Evolutionary conservation across 2,888 invertebrate genomes (phyloP), one percentile per base, ranked within the genome.

Genomic region (Sericinus montela): DNA sequence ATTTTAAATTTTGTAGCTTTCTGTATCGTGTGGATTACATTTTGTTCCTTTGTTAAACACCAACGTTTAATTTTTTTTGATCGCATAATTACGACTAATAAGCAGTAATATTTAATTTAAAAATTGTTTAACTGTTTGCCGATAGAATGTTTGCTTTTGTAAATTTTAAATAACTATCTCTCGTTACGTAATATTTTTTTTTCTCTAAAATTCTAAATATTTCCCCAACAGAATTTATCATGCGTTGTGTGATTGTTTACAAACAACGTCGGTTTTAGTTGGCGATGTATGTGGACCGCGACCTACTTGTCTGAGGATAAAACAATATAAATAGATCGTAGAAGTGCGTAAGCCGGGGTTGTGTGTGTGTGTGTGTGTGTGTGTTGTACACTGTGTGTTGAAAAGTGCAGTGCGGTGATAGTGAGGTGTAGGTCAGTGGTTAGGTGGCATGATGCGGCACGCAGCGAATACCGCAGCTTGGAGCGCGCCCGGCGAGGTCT

Each of bases 401-500:
- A 49, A 51, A 38, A 52, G 55, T 57, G 53, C 14, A 29, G 55
- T 65, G 56, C 44, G 75, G 62, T 56, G 57, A 55, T 48, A 66
- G 73, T 69, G 48, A 45, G 40, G 43, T 51, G 47, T 25, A 43
- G 1, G 25, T 32, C 23, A 10, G 16, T 15, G 53, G 68, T 67
- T 87, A 79, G 69, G 78, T 80, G 89, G 84, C 79, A 89, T 81
- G 89, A 89, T 82, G 88, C 84, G 80, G 78, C 89, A 84, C 79
- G 80, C 73, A 59, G 83, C 82, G 54, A 80, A 71, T 54, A 74
- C 82, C 59, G 81, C 82, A 60, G 77, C 84, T 63, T 90, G 79
- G 90, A 85, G 79, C 60, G 90, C 75, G 70, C 91, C 91, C 61
- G 91, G 91, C 61, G 91, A 91, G 63, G 90, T 92, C 60, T 92